Conservation (phyloP, 2,888 invertebrate species). For the Coenonympha arcania region DNA sequence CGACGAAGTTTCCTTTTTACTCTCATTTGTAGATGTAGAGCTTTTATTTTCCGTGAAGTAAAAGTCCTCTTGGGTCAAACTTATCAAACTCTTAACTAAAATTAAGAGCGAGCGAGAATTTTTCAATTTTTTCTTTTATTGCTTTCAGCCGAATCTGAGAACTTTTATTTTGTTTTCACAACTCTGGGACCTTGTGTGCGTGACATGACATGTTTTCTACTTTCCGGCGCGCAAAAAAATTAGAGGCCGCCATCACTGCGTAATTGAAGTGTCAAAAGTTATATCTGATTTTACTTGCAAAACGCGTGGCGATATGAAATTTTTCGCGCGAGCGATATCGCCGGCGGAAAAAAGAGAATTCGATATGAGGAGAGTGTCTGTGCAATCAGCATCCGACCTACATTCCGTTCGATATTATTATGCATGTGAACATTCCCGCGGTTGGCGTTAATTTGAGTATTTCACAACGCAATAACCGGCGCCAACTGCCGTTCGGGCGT, state of each 20-base stretch:
- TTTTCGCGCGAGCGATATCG: conserved; percentile 65
- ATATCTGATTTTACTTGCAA: conserved; percentile 74
- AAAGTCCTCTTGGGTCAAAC: not conserved
- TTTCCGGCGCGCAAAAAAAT: conserved; percentile 46
- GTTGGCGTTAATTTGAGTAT: conserved; percentile 40
- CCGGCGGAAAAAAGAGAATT: conserved; percentile 68
- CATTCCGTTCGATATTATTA: conserved; percentile 55
- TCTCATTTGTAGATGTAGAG: not conserved
- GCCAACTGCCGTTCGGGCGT: conserved; percentile 13
- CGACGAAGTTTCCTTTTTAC: not conserved
- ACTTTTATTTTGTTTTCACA: conserved; percentile 61
- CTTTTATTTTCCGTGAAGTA: not conserved
- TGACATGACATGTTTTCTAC: conserved; percentile 60
- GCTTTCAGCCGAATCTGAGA: conserved; percentile 39
- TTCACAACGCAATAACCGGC: conserved; percentile 24
- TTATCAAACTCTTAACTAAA: conserved; percentile 13
- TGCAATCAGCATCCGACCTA: conserved; percentile 70
- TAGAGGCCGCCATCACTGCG: conserved; percentile 65
- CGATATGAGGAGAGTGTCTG: conserved; percentile 64
- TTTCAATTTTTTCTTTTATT: conserved; percentile 59
- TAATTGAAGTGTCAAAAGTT: conserved; percentile 75
- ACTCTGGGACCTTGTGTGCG: conserved; percentile 56
- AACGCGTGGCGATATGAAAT: conserved; percentile 70
- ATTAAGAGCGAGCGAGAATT: conserved; percentile 39
- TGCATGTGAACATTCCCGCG: conserved; percentile 42